These are phyloP conservation scores for Harpagifer antarcticus DNA, from an alignment of 2,797 vertebrate genomes.

Conservation along the genomic window DNA sequence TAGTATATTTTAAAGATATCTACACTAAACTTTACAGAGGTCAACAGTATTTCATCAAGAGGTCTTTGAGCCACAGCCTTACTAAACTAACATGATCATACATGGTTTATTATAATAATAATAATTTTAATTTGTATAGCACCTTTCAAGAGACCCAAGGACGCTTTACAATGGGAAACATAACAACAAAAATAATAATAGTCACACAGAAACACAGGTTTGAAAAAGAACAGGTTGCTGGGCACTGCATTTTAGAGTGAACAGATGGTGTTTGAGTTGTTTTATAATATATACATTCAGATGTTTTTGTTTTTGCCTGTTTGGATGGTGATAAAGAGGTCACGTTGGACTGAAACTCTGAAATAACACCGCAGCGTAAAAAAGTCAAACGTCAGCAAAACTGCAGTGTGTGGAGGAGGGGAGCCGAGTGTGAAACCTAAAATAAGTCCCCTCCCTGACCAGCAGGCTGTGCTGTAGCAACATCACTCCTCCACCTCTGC, in stretches of 20 bases:
- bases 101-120: background rate
- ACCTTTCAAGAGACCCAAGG: too few relatives aligned
- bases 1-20: background rate
- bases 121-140: too few relatives aligned
- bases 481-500: slow-evolving; percentile 43
- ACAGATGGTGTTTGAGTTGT: too few relatives aligned
- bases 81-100: background rate
- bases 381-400: slow-evolving; percentile 50
- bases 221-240: too few relatives aligned
- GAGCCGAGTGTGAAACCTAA: background rate
- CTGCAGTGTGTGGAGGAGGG: slow-evolving; percentile 52
- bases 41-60: slow-evolving; percentile 6
- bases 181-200: too few relatives aligned
- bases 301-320: slow-evolving; percentile 4
- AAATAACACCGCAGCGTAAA: slow-evolving; percentile 37
- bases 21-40: background rate
- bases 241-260: too few relatives aligned
- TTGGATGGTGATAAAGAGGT: slow-evolving; percentile 1
- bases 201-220: too few relatives aligned
- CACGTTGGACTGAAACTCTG: slow-evolving; percentile 8
- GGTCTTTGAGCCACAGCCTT: background rate
- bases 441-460: slow-evolving; percentile 53
- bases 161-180: too few relatives aligned
- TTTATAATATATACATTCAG: too few relatives aligned
- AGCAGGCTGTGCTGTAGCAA: slow-evolving; percentile 84